Base-by-base conservation (phyloP, 2,113 vertebrate genomes). In the Arothron firmamentum region DNA sequence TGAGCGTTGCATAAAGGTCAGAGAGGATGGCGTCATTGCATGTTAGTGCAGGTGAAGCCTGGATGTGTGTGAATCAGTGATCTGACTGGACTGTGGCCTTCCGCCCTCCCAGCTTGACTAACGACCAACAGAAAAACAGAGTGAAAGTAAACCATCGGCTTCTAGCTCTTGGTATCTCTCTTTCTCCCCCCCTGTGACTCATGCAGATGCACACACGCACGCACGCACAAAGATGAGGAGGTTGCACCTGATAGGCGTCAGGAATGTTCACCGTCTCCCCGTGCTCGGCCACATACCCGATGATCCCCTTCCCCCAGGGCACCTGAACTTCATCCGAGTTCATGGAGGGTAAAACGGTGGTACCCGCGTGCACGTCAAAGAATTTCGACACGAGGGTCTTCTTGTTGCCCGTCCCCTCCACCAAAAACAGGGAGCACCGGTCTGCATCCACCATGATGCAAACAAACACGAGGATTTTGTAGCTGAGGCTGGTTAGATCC, bases 301-400 rank as follows among this genome's bases (percentile, higher is more conserved):
- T 95, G 84, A 98, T 97, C 4, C 97, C 96, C 86, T 98, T 98
- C 38, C 96, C 97, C 97, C 97, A 99, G 16, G 95, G 96, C 79
- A 98, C 96, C 84, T 98, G 97, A 68, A 98, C 96, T 86, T 98
- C 96, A 63, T 93, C 91, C 64, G 94, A 94, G 88, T 94, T 93
- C 76, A 93, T 90, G 49, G 93, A 95, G 43, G 96, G 95, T 45
- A 98, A 86, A 65, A 98, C 84, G 1, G 96, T 93, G 62, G 94
- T 98, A 11, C 97, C 96, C 5, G 94, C 95, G 49, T 98, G 96
- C 68, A 98, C 95, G 72, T 99, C 97, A 72, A 98, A 98, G 90
- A 98, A 94, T 82, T 98, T 99, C 64, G 97, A 98, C 68, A 98
- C 94, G 7, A 98, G 87, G 23, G 92, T 97, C 88, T 97, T 95